Evolutionary conservation across 2,797 vertebrate species (phyloP), one percentile per base, ranked within the genome.

Genomic region (Myotis planiceps): DNA sequence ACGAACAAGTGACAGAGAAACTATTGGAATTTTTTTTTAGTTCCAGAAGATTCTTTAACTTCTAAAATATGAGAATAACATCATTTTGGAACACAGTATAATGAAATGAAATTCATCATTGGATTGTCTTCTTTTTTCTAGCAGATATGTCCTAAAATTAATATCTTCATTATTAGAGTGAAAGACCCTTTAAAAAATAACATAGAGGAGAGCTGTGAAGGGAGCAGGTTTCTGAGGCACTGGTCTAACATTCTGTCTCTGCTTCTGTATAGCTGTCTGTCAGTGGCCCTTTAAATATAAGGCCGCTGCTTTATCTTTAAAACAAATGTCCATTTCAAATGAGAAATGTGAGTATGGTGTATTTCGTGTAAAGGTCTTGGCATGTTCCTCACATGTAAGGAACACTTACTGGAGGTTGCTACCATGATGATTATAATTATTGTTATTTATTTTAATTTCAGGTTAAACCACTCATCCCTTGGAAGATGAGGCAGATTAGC

Each of bases 1-100:
- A 97, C 47, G 51, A 93, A 97, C 53, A 71, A 92, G 49, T 66
- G 18, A 91, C 37, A 82, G 8, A 34, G 68, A 96, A 96, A 60
- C 12, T 72, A 51, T 79, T 14, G 53, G 34, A 47, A 19, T 76
- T 96, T 65, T 51, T 51, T 85, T 90, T 75, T 18, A 83, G 85
- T 80, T 96, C 72, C 58, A 72, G 37, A 92, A 82, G 27, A 63
- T 79, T 92, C 51, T 51, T 68, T 47, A 92, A 85, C 42, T 94
- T 94, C 53, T 94, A 58, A 80, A 82, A 25, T 92, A 81, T 68
- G 25, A 49, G 58, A 72, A 68, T 72, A 60, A 92, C 90, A 87
- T 78, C 53, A 63, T 82, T 93, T 94, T 25, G 14, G 72, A 91
- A 65, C 12, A 90, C 32, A 75, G 92, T 29, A 49, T 71, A 66